Conservation (phyloP, 92 coral and sea anemone genomes). For the Phenganax stokvisi region DNA sequence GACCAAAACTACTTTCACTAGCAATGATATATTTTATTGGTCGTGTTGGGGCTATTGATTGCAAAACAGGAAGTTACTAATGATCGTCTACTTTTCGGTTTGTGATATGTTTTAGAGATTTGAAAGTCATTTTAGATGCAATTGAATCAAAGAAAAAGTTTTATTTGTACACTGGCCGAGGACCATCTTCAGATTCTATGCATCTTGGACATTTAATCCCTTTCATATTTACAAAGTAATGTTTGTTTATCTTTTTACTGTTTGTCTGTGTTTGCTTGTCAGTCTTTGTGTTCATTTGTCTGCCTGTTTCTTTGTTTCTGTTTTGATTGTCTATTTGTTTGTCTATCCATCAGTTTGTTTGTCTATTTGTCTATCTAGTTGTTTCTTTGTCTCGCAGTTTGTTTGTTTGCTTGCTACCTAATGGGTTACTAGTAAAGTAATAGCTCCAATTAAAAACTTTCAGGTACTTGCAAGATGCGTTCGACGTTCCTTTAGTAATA, state of each 20-base stretch:
- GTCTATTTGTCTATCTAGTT: too few relatives aligned
- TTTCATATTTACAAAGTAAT: constrained; percentile 95
- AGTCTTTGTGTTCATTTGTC: neutral
- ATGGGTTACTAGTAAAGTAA: neutral
- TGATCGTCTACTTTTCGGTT: neutral
- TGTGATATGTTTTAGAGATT: constrained; percentile 52
- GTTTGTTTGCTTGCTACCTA: too few relatives aligned
- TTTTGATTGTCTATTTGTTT: too few relatives aligned
- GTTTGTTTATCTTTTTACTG: neutral
- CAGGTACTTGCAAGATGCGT: constrained; percentile 92
- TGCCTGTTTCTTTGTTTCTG: neutral
- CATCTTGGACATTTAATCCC: constrained; percentile 96
- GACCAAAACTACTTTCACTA: neutral
- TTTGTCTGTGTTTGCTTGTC: neutral
- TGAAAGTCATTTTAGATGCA: constrained; percentile 71
- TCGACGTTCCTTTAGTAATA: constrained; percentile 90
- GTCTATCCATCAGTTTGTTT: too few relatives aligned
- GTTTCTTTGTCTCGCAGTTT: too few relatives aligned
- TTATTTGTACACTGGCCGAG: constrained; percentile 94
- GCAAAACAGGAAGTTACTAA: too few relatives aligned
- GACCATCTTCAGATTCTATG: constrained; percentile 97
- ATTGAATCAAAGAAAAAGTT: constrained; percentile 80
- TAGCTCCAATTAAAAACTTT: neutral
- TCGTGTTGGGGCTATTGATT: too few relatives aligned
- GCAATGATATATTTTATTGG: too few relatives aligned